Evolutionary conservation across 2,113 vertebrate species (phyloP), one percentile per base, ranked within the genome.

Genomic region (Zootoca vivipara): DNA sequence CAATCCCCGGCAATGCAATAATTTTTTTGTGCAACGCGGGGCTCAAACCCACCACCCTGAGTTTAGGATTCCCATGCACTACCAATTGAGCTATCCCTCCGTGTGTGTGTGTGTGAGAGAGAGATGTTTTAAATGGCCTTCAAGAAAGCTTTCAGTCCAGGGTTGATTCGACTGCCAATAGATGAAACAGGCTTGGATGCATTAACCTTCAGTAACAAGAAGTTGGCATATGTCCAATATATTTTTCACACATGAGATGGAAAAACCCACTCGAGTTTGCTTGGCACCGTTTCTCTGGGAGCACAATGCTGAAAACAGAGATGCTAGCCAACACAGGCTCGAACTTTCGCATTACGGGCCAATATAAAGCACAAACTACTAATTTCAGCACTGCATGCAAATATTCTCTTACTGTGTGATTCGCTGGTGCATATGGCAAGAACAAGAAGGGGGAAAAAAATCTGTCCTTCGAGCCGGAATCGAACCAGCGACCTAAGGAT

Each of bases 401-500:
- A 42, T 8, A 35, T 15, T 24, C 28, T 30, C 35, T 62, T 24
- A 3, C 74, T 70, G 3, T 35, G 15, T 52, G 9, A 10, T 70
- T 46, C 20, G 38, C 2, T 30, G 28, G 38, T 62, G 52, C 28
- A 7, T 56, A 20, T 56, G 7, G 26, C 83, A 85, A 75, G 67
- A 74, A 52, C 22, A 26, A 7, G 0, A 38, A 38, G 38, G 38
- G 46, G 0, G 10, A 52, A 52, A 72, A 5, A 1, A 4, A 0
- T 0, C 0, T 0, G 0, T 98, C 97, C 97, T 97, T 97, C 96
- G 97, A 98, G 97, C 97, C 97, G 96, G 97, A 97, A 92, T 98
- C 94, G 96, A 98, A 98, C 97, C 97, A 98, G 97, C 97, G 97
- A 98, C 97, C 97, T 98, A 98, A 98, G 97, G 97, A 97, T 98